phyloP scores from a whole-genome alignment of 2,888 invertebrate species.

The Oligia latruncula region DNA sequence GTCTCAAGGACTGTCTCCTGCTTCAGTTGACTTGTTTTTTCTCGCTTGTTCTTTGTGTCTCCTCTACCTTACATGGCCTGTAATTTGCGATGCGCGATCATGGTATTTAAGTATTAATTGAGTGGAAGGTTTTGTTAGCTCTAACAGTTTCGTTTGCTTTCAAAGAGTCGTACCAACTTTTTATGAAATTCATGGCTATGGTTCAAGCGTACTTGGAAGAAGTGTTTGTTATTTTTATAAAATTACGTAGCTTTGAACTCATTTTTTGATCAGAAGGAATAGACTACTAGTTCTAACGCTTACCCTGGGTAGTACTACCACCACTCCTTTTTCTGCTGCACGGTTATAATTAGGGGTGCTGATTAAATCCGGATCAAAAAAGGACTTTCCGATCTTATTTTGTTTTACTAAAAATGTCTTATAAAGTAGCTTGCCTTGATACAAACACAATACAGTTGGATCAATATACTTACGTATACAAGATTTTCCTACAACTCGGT shows the following conservation, averaged over 20 bases:
- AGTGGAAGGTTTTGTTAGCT: not conserved
- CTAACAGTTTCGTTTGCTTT: not conserved
- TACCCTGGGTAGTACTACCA: not conserved
- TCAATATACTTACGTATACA: not conserved
- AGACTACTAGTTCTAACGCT: not conserved
- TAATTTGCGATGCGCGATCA: slow-evolving; percentile 2
- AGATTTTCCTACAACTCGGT: slow-evolving; percentile 17
- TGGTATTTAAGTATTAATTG: not conserved
- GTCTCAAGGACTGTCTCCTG: slow-evolving; percentile 50
- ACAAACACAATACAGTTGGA: slow-evolving; percentile 7
- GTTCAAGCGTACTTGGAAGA: not conserved
- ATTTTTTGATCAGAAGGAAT: not conserved
- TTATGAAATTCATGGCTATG: not conserved
- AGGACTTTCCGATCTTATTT: not conserved
- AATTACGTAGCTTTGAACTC: not conserved
- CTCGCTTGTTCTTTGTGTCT: slow-evolving; percentile 37
- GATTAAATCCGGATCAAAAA: not conserved
- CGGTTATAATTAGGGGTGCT: not conserved
- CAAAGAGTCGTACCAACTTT: not conserved
- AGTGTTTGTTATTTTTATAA: not conserved
- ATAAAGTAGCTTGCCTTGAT: not conserved
- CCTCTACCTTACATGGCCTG: slow-evolving; percentile 14
- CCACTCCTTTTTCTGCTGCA: not conserved
- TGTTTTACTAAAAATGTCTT: not conserved
- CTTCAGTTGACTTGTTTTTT: slow-evolving; percentile 41